Conservation (phyloP, 2,797 vertebrate genomes). For the Gambelia wislizenii region DNA sequence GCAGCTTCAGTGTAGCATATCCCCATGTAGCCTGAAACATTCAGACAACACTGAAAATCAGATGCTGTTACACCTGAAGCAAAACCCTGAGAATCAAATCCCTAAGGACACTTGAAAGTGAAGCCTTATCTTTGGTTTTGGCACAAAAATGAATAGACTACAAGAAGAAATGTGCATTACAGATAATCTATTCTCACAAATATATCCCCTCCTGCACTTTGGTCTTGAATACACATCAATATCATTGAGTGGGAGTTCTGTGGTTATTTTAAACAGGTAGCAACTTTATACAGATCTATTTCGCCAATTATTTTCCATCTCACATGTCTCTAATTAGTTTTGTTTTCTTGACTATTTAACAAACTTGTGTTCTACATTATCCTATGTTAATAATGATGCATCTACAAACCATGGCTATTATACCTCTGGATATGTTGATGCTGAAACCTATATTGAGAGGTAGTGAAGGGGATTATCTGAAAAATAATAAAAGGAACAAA, state of each 20-base stretch:
- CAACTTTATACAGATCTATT: not conserved
- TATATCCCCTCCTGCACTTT: not conserved
- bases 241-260: not conserved
- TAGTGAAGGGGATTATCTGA: not conserved
- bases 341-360: not conserved
- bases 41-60: too few species aligned
- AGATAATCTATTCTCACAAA: not conserved
- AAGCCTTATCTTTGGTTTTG: not conserved
- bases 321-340: not conserved
- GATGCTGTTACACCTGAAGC: too few species aligned
- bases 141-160: not conserved
- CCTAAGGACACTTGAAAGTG: too few species aligned
- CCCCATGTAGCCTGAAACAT: too few species aligned
- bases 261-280: not conserved
- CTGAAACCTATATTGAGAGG: not conserved
- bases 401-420: not conserved
- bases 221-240: not conserved
- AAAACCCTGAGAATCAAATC: too few species aligned
- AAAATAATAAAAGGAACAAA: not conserved
- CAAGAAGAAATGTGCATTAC: not conserved
- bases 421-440: not conserved
- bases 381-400: not conserved
- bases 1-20: too few species aligned
- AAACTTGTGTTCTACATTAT: not conserved
- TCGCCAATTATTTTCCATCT: not conserved